These are phyloP conservation scores for Sebastes glaucus DNA, from an alignment of 2,797 vertebrate genomes.

Conservation along the genomic window DNA sequence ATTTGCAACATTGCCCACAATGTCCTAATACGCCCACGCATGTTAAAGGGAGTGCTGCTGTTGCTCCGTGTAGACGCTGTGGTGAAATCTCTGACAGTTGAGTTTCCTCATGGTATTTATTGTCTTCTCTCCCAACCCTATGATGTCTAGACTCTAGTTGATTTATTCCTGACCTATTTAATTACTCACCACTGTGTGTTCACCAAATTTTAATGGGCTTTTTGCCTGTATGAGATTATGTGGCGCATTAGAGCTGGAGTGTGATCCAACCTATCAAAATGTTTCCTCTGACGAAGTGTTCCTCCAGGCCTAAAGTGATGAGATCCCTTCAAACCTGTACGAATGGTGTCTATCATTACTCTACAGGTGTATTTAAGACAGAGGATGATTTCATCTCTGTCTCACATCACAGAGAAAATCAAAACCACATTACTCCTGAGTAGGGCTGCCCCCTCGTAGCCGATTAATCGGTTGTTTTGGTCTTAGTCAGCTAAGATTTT, in stretches of 20 bases:
- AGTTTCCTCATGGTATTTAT: neutral
- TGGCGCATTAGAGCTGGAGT: neutral
- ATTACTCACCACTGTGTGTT: neutral
- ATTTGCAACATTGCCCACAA: neutral
- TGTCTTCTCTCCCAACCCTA: neutral
- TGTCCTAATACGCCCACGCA: neutral
- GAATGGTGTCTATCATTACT: neutral
- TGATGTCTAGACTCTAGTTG: neutral
- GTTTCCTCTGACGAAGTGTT: neutral
- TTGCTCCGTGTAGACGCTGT: neutral
- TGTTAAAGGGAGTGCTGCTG: neutral
- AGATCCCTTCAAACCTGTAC: neutral
- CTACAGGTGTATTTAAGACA: neutral
- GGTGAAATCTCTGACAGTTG: neutral
- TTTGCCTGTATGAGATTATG: neutral
- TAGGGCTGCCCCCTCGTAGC: too few relatives aligned
- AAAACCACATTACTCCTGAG: neutral
- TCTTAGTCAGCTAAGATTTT: too few relatives aligned
- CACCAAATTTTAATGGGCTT: neutral
- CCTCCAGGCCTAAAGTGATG: neutral
- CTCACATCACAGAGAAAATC: neutral
- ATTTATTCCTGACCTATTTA: neutral
- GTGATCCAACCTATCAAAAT: neutral
- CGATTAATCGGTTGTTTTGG: too few relatives aligned
- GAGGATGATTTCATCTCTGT: neutral